Evolutionary conservation across 2,797 vertebrate genomes (phyloP), one percentile per base, ranked within the genome.

Genomic region (Enteromius mattozi): DNA sequence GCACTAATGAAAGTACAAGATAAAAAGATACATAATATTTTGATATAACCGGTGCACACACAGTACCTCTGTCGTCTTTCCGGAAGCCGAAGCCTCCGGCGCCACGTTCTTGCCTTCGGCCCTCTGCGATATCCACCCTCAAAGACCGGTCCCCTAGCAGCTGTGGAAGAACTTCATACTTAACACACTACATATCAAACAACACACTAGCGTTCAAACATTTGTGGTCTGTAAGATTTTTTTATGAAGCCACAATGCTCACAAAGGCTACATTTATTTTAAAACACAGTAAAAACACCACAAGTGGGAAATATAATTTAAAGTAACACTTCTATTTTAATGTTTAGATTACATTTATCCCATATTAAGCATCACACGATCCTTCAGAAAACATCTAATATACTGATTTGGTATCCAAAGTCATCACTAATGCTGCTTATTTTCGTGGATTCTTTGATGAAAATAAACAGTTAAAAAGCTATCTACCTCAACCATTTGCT

Each of bases 121-220:
- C 98, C 91, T 99, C 98, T 51, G 98, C 98, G 90, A 99, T 99
- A 94, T 99, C 98, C 89, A 99, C 98, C 92, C 98, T 96, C 88
- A 99, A 95, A 87, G 96, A 93, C 79, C 97, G 94, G 42, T 98
- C 96, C 66, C 95, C 96, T 84, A 97, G 93, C 87, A 98, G 92
- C 98, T 99, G 94, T 85, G 33, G 80, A 86, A 91, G 49, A 88
- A 66, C 54, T 91, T 80, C 79, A 37, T 1, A 56, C 6, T 81
- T 16, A 65, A 33, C 16, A 45, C 51, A 8, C 74, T 83, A 68
- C 79, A 49, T 2, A 35, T 2, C 4, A 81, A 42, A 88, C 74
- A 85, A 78, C 76, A 0, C 45, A 9, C 33, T 19, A 37, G 45
- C 4, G 9, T 21, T 74, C 27, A 51, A 6, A 74, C 30, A 45